phyloP scores from a whole-genome alignment of 1,140 invertebrate genomes.

The Cotesia chilonis region DNA sequence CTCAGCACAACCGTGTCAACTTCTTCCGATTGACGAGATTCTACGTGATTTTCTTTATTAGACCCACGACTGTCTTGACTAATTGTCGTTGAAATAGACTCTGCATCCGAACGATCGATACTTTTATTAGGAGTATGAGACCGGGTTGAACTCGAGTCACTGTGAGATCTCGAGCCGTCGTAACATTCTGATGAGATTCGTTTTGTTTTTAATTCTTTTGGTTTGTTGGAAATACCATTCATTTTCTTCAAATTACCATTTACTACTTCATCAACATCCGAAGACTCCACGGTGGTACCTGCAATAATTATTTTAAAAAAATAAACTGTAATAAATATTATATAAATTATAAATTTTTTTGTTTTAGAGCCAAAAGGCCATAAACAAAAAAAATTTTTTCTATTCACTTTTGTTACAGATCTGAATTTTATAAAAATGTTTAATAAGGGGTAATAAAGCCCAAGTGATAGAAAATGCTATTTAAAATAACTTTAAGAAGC shows the following conservation, averaged over 20 bases:
- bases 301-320: slow-evolving; percentile 50
- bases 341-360: too few relatives aligned
- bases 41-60: slow-evolving; percentile 69
- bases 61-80: slow-evolving; percentile 80
- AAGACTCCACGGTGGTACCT: slow-evolving; percentile 56
- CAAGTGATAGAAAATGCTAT: too few relatives aligned
- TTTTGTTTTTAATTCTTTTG: slow-evolving; percentile 34
- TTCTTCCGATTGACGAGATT: slow-evolving; percentile 56
- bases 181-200: slow-evolving; percentile 60
- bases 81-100: slow-evolving; percentile 82
- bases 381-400: too few relatives aligned
- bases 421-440: too few relatives aligned
- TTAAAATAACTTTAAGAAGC: too few relatives aligned
- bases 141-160: slow-evolving; percentile 69
- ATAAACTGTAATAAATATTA: too few relatives aligned
- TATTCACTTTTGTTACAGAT: too few relatives aligned
- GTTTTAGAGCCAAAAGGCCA: too few relatives aligned
- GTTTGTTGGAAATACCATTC: slow-evolving; percentile 45
- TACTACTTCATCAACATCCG: slow-evolving; percentile 51
- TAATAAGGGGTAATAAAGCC: too few relatives aligned
- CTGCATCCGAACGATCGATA: slow-evolving; percentile 76
- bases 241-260: slow-evolving; percentile 54
- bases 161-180: slow-evolving; percentile 63
- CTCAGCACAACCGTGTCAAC: slow-evolving; percentile 71
- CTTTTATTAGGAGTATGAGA: slow-evolving; percentile 65